Base-by-base conservation (phyloP, 2,113 vertebrate genomes). In the Phaetusa simplex region DNA sequence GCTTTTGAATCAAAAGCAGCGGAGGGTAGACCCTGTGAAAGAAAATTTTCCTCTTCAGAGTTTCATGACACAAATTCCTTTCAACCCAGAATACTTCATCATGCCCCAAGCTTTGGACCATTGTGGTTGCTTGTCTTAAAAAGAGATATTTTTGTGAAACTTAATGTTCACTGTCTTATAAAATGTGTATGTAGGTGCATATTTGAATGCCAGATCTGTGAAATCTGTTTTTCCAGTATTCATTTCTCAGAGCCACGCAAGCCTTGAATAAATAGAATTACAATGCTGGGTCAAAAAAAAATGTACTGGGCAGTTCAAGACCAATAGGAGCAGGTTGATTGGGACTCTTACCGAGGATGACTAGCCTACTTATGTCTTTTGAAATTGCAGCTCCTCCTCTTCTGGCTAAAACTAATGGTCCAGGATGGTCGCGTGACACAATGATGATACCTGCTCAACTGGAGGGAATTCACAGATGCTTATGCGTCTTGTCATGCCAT, bases 11-110 rank as follows among this genome's bases (percentile, higher is more conserved):
- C 76, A 76, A 93, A 96, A 94, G 59, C 88, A 88, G 30, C 3
- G 2, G 70, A 90, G 43, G 22, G 61, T 82, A 84, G 73, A 21
- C 45, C 58, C 9, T 43, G n/a, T 90, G 85, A 95, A 95, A 83
- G 50, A 88, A 73, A 70, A 87, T 65, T 53, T 59, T 91, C 27
- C 21, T 81, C 47, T 40, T 94, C 29, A 32, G 77, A 58, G 40
- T 86, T 95, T 58, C 69, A 38, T 89, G 82, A 94, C 82, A 74
- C 45, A 56, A 56, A 83, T 94, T 95, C 67, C 12, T 94, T 95
- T 95, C 62, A 76, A 80, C 32, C 18, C n/a, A 9, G 26, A 58
- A 34, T 76, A 18, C 32, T 87, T 72, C 5, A 1, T 77, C 26
- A 13, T 52, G 43, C 45, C 80, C 3, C 22, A n/a, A 77, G 26